Base-by-base conservation (phyloP, 2,888 invertebrate genomes). In the Gari tellinella region DNA sequence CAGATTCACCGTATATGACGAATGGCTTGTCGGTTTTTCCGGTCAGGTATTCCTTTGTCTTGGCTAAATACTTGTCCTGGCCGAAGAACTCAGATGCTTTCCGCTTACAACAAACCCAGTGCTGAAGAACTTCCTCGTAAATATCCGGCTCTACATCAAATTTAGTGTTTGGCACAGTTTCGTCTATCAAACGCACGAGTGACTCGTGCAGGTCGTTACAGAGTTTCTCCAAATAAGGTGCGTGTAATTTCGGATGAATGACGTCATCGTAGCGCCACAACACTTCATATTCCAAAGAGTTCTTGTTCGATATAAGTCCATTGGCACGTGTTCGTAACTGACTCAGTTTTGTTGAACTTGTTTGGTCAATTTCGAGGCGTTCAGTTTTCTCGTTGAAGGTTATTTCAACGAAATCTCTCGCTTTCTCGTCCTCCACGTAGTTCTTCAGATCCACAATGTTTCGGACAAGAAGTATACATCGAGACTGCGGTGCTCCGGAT, bases 241-340 rank as follows among this genome's bases (percentile, higher is more conserved):
- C 80, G 75, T 91, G 91, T 10, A 89, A 83, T 23, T 81, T 72
- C 0, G 86, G 85, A 48, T 86, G 77, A 49, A 91, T 88, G 63
- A 90, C 91, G 38, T 89, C 86, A 60, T 90, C 89, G 58, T 87
- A 90, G 38, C 88, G 81, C 91, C 91, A 91, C 48, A 91, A 70
- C 1, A 91, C 88, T 26, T 86, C 82, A 49, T 87, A 86, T n/a
- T 78, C 76, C 15, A 80, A 48, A 4, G 77, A 76, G 72, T 86
- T 88, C 14, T 72, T 69, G 12, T 74, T 64, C 2, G 85, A 67
- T 19, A 89, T 79, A 12, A 83, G 57, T 17, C 72, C 79, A 21
- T 73, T 72, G 7, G 81, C 70, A 58, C 84, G 68, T 10, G 87
- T 82, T 63, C 80, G 84, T 64, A 90, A 73, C 52, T 79, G 69